phyloP scores from a whole-genome alignment of 2,888 invertebrate genomes.

The Eledona agricola region DNA sequence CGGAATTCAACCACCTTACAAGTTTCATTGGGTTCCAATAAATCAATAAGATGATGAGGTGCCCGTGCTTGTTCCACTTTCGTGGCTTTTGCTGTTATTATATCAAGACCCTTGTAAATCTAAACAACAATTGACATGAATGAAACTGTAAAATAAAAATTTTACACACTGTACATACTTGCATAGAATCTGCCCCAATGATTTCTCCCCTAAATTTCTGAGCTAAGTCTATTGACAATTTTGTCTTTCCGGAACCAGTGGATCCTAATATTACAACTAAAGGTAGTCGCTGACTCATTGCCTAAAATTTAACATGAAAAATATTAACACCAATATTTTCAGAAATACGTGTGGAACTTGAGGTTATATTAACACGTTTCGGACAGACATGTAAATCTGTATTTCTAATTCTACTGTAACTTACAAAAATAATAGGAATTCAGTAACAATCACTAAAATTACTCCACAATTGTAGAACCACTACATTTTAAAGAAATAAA shows the following conservation, averaged over 20 bases:
- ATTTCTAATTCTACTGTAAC: too few relatives aligned
- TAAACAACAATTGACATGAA: conserved; percentile 60
- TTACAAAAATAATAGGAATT: too few relatives aligned
- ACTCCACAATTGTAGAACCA: too few relatives aligned
- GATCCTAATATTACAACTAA: conserved; percentile 93
- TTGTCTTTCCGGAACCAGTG: conserved; percentile 97
- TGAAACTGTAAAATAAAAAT: neutral
- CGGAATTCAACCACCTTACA: conserved; percentile 88
- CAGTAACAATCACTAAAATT: too few relatives aligned
- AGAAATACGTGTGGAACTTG: too few relatives aligned
- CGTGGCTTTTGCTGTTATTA: conserved; percentile 94
- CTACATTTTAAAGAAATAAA: too few relatives aligned
- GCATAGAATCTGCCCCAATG: conserved; percentile 99
- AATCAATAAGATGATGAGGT: conserved; percentile 89
- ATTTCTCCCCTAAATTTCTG: conserved; percentile 88
- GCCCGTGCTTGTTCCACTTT: conserved; percentile 76
- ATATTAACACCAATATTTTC: too few relatives aligned
- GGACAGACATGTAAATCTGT: too few relatives aligned
- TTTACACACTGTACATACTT: conserved; percentile 67
- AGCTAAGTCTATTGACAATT: conserved; percentile 91
- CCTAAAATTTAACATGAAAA: neutral
- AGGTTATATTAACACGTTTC: too few relatives aligned
- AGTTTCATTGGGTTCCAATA: conserved; percentile 79
- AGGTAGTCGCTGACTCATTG: conserved; percentile 63
- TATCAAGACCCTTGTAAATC: conserved; percentile 93